phyloP scores from a whole-genome alignment of 2,797 vertebrate species.

The Aythya fuligula region DNA sequence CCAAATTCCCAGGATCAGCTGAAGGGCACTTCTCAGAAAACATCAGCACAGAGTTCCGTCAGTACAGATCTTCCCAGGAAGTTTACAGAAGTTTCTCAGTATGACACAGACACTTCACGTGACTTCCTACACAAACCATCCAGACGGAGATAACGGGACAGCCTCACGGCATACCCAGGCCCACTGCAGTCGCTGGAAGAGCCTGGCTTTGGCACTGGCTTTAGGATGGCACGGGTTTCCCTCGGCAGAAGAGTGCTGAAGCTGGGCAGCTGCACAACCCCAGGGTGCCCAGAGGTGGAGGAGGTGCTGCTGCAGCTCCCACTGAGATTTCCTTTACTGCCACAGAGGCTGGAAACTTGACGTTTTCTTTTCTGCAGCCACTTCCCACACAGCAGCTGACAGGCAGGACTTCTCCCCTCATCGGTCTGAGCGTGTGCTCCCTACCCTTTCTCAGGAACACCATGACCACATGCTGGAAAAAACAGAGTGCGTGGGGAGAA shows the following conservation, averaged over 20 bases:
- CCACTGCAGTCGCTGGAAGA: background rate
- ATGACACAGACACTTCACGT: background rate
- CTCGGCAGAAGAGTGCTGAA: background rate
- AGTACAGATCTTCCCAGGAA: background rate
- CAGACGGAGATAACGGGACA: background rate
- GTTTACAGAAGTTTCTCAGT: background rate
- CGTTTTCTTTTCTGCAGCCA: fast-evolving
- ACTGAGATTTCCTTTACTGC: background rate
- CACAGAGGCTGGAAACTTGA: background rate
- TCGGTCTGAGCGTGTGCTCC: background rate
- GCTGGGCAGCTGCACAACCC: background rate
- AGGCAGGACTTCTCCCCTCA: background rate
- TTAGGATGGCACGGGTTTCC: background rate
- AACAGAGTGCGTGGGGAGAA: background rate
- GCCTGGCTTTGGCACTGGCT: background rate
- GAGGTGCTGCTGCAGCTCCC: background rate
- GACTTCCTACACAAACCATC: background rate
- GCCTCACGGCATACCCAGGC: background rate
- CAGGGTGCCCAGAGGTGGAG: background rate
- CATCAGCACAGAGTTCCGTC: background rate
- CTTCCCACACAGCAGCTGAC: background rate
- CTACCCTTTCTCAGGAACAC: background rate
- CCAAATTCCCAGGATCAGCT: background rate
- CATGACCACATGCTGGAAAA: fast-evolving
- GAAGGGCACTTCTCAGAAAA: background rate